Base-by-base conservation (phyloP, 2,888 invertebrate species). In the Drosophila recens region DNA sequence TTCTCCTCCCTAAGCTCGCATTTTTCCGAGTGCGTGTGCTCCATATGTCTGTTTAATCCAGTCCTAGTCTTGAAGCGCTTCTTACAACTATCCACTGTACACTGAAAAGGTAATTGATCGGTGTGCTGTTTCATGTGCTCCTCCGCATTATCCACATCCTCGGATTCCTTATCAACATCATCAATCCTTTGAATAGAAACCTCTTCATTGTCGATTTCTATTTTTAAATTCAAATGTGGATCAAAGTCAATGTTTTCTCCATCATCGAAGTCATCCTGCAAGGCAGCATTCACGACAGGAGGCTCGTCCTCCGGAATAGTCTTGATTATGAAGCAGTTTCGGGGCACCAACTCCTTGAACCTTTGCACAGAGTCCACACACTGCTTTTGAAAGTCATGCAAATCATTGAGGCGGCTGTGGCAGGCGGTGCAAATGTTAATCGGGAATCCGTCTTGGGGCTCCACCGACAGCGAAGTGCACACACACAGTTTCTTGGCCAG, bases 121-220 rank as follows among this genome's bases (percentile, higher is more conserved):
- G 91, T 87, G 69, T 91, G 92, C 8, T 83, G 82, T 33, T 90
- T 91, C 91, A 91, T 91, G 30, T 91, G 91, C 15, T 90, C 90
- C 33, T 90, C 57, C 15, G 66, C 27, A 11, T 36, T 57, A 36
- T 75, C 76, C 0, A 67, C 76, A 20, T 56, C 43, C n/a, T 15
- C 56, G 6, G 56, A 45, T 20, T 90, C 81, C 27, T 89, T 89
- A 33, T 87, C 90, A 2, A 87, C 90, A 68, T 78, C 77, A 51
- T 90, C 87, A 5, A 90, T 54, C 90, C 90, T 87, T 65, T 90
- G 89, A 2, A 85, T 86, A 36, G 90, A 90, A 30, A 84, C 79
- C 10, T 79, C 87, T 20, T 91, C 90, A 20, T 17, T 17, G 40
- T 90, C 90, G 2, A 90, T 89, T 38, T 91, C 91, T 45, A 91